phyloP scores from a whole-genome alignment of 2,797 vertebrate genomes.

The Phataginus tetradactyla region DNA sequence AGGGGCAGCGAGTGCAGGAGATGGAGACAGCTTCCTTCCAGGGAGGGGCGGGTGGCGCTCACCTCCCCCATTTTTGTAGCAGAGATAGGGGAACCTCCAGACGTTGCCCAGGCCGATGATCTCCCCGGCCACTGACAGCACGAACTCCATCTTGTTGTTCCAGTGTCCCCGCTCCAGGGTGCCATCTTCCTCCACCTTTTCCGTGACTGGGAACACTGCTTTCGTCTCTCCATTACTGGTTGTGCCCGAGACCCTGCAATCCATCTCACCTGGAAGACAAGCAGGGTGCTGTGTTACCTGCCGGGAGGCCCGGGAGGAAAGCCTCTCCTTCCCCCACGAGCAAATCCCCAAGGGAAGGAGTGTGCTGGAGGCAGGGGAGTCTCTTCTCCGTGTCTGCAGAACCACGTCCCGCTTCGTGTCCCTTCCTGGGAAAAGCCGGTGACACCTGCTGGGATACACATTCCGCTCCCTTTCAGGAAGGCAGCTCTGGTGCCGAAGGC shows the following conservation, averaged over 20 bases:
- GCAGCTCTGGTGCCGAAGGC: neutral
- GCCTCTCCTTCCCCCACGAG: neutral
- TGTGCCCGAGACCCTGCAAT: slow-evolving; percentile 81
- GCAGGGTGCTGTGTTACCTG: neutral
- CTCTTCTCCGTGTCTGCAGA: neutral
- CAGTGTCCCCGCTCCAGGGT: slow-evolving; percentile 94
- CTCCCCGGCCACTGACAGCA: slow-evolving; percentile 94
- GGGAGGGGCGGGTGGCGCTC: slow-evolving; percentile 68
- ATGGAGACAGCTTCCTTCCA: neutral
- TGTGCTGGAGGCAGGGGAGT: neutral
- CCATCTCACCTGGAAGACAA: slow-evolving; percentile 87
- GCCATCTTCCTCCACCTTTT: slow-evolving; percentile 84
- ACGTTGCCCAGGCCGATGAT: slow-evolving; percentile 96
- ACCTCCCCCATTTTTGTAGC: slow-evolving; percentile 98
- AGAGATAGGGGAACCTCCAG: slow-evolving; percentile 97
- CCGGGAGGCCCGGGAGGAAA: neutral
- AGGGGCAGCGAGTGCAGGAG: neutral
- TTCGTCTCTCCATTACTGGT: slow-evolving; percentile 87
- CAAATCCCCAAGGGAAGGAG: neutral
- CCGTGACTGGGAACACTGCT: slow-evolving; percentile 69
- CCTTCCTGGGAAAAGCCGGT: neutral
- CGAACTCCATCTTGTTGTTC: slow-evolving; percentile 95
- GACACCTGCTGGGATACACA: neutral
- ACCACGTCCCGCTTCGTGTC: neutral
- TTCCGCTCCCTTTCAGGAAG: neutral